Conservation (phyloP, 2,113 vertebrate species). For the Erythrolamprus reginae region DNA sequence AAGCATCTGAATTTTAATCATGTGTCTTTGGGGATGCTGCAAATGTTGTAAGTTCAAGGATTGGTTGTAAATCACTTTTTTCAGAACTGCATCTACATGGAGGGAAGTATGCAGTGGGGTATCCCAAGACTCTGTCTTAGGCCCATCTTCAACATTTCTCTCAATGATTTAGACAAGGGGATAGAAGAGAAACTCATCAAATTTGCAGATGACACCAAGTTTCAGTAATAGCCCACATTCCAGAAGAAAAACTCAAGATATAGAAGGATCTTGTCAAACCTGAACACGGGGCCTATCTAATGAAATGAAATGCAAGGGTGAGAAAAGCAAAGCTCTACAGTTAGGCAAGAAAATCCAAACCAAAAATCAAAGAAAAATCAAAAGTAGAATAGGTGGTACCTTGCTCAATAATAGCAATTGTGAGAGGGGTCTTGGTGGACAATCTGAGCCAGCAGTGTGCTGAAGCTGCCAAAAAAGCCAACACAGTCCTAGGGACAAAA, state of each 20-base stretch:
- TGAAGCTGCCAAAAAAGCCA: not conserved
- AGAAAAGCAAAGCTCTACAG: not conserved
- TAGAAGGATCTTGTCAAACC: not conserved
- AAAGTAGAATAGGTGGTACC: not conserved
- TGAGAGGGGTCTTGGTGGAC: not conserved
- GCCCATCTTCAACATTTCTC: too few relatives aligned
- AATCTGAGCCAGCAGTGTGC: not conserved
- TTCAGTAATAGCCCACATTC: not conserved
- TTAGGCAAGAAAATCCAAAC: not conserved
- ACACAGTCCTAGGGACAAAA: not conserved
- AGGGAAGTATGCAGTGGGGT: too few relatives aligned
- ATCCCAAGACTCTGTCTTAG: too few relatives aligned
- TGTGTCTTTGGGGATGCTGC: not conserved
- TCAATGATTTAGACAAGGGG: not conserved
- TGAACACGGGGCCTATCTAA: not conserved
- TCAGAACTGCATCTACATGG: not conserved
- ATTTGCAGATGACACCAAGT: not conserved
- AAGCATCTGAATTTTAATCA: not conserved
- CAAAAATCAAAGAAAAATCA: not conserved
- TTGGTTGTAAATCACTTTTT: not conserved
- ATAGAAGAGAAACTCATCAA: not conserved
- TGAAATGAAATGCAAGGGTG: not conserved
- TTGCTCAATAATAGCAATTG: not conserved
- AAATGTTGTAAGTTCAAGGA: not conserved
- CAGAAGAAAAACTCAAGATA: not conserved